Evolutionary conservation across 2,797 vertebrate species (phyloP).

Genomic region (Sebastes alutus): DNA sequence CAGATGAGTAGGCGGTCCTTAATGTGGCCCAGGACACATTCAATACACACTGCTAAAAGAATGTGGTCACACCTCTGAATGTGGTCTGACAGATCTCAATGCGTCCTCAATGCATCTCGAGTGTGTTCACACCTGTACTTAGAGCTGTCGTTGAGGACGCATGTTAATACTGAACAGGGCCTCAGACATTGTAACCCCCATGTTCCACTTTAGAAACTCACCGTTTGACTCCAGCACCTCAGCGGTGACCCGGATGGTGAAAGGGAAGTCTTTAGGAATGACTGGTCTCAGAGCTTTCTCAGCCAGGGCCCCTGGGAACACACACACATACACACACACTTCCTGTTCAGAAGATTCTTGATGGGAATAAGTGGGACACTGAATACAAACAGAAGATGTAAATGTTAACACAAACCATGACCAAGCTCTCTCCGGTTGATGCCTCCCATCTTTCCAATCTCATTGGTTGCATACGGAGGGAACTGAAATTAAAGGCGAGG

Average conservation of each 20-base stretch:
- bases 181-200: background rate
- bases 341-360: background rate
- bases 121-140: too few species aligned
- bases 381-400: background rate
- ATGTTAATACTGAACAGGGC: too few species aligned
- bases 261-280: conserved; percentile 95
- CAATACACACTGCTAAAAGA: too few species aligned
- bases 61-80: too few species aligned
- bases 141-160: too few species aligned
- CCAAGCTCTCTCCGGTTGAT: conserved; percentile 94
- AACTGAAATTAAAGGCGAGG: conserved; percentile 82
- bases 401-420: conserved; percentile 86
- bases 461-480: conserved; percentile 98
- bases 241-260: conserved; percentile 95
- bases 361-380: background rate
- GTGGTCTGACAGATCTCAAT: too few species aligned
- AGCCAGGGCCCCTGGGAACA: conserved; percentile 89
- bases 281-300: conserved; percentile 93
- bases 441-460: conserved; percentile 91
- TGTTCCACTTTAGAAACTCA: conserved; percentile 47
- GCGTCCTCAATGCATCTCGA: too few species aligned
- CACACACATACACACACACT: background rate
- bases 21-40: too few species aligned
- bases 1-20: too few species aligned
- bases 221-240: conserved; percentile 99